Evolutionary conservation across 2,113 vertebrate species (phyloP), one percentile per base, ranked within the genome.

Genomic region (Nibea coibor): DNA sequence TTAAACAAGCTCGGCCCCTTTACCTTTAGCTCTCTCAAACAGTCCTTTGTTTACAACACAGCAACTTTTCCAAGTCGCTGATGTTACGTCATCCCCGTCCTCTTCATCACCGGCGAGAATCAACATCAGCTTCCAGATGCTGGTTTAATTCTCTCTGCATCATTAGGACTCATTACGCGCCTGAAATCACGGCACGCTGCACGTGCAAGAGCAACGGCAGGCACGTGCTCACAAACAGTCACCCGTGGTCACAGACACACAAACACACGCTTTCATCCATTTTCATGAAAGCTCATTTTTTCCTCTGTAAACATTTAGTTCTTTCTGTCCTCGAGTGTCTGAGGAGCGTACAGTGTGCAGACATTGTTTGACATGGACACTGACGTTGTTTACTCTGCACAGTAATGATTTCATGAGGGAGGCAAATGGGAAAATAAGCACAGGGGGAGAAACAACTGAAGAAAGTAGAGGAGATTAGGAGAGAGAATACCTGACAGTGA

Each of bases 121-220:
- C 82, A 79, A 78, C 73, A 80, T 73, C 71, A 28, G 45, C 69
- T 45, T 81, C 83, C 84, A 87, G 81, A 75, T 90, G 92, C 72
- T 62, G 48, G 56, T 64, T 90, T 84, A 69, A 65, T 42, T 59
- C 28, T 61, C 56, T 83, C 81, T 8, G 71, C 78, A 57, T 76
- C 86, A 84, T 88, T 81, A 79, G 16, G 20, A 10, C 65, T 75
- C 79, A 54, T 81, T 82, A 64, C 24, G 42, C 1, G 20, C n/a
- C 22, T 51, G 28, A 24, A n/a, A 65, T 47, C 26, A 10, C 48
- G 0, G 53, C 45, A 47, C 19, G 5, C 1, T 39, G 43, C 80
- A 81, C 47, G 7, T 47, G 50, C 24, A 31, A 15, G 48, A 26
- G 9, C 53, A 8, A 45, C 5, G 26, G 39, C 59, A 26, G 20